Evolutionary conservation across 2,113 vertebrate species (phyloP), one percentile per base, ranked within the genome.

Genomic region (Noturus placidus): DNA sequence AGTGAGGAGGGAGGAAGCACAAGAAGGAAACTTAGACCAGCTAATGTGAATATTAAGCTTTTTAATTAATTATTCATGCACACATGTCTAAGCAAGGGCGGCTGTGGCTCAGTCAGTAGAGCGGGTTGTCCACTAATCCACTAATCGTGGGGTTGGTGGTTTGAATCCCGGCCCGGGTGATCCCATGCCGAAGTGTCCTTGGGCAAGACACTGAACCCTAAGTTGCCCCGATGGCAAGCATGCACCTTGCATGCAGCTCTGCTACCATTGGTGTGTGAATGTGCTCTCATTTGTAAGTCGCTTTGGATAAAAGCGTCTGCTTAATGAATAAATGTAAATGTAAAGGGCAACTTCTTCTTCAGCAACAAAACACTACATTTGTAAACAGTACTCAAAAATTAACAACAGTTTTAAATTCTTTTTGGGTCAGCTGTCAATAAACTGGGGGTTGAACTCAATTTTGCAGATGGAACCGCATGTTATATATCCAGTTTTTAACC

Each of bases 81-180:
- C 81, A 87, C 85, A 84, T 14, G 35, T n/a, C 70, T 13, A 2
- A 61, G 70, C 54, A 78, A 88, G n/a, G n/a, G n/a, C n/a, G n/a
- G n/a, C n/a, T n/a, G n/a, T n/a, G n/a, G n/a, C n/a, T n/a, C n/a
- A n/a, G n/a, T n/a, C n/a, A n/a, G n/a, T n/a, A n/a, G n/a, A n/a
- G n/a, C n/a, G n/a, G n/a, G n/a, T n/a, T n/a, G n/a, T n/a, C n/a
- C n/a, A n/a, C n/a, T n/a, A n/a, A n/a, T n/a, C n/a, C n/a, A n/a
- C n/a, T n/a, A n/a, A n/a, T n/a, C n/a, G n/a, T n/a, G n/a, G n/a
- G n/a, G n/a, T n/a, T n/a, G n/a, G n/a, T n/a, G n/a, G n/a, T n/a
- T n/a, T n/a, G n/a, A n/a, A n/a, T n/a, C n/a, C n/a, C n/a, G n/a
- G n/a, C n/a, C n/a, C n/a, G n/a, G n/a, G n/a, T n/a, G n/a, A n/a